Conservation (phyloP, 2,888 invertebrate genomes). For the Tethea ocularis region DNA sequence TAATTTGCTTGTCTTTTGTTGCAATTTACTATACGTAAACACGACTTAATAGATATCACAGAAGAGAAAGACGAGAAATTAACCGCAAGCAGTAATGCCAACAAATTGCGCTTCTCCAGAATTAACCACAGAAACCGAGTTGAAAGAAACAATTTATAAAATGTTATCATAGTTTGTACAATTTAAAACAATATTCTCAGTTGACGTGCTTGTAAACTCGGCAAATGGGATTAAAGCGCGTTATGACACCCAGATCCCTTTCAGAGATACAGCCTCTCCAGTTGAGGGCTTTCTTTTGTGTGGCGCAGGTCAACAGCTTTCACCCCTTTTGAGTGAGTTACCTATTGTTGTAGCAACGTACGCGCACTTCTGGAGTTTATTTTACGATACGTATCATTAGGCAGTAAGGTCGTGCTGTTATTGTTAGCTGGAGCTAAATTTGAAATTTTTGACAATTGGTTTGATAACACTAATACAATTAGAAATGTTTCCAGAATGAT, state of each 20-base stretch:
- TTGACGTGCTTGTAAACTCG: background rate
- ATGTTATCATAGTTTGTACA: background rate
- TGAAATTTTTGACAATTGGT: too few relatives aligned
- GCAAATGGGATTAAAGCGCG: background rate
- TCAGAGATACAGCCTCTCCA: slow-evolving; percentile 21
- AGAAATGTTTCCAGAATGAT: too few relatives aligned
- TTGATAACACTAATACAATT: too few relatives aligned
- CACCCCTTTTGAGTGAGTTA: slow-evolving; percentile 42
- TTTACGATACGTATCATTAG: background rate
- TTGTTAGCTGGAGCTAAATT: background rate
- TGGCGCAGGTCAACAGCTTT: slow-evolving; percentile 42
- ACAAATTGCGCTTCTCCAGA: slow-evolving; percentile 5
- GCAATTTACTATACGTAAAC: slow-evolving; percentile 9
- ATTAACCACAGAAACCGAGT: slow-evolving; percentile 1
- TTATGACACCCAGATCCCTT: slow-evolving; percentile 20
- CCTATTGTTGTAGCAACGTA: slow-evolving; percentile 26
- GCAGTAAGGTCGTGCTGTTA: background rate
- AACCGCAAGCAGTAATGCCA: slow-evolving; percentile 3
- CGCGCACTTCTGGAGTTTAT: background rate
- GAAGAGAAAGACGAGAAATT: slow-evolving; percentile 3
- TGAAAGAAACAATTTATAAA: background rate
- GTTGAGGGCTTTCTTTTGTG: slow-evolving; percentile 32
- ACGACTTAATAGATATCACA: background rate
- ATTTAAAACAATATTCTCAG: background rate
- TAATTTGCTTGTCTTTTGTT: background rate